Base-by-base conservation (phyloP, 2,888 invertebrate species). In the Unio delphinus region DNA sequence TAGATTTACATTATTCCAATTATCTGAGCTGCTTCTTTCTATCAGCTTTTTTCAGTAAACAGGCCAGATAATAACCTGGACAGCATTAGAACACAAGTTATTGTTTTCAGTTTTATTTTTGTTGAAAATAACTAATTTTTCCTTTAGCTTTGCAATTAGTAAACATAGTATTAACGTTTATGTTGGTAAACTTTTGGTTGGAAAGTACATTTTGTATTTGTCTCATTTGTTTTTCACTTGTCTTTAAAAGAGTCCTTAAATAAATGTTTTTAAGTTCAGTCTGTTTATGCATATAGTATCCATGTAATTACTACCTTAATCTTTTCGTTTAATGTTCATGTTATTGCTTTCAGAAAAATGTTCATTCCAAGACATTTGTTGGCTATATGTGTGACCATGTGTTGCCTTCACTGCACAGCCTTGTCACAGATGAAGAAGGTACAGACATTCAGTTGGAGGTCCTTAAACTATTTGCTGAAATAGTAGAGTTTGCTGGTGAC, bases 391-490 rank as follows among this genome's bases (percentile, higher is more conserved):
- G 96, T 90, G 93, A 95, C 71, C 93, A 96, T 92, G 94, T 97
- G 55, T 90, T 98, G 72, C 94, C 95, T 18, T 93, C 93, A 69
- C 70, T 91, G n/a, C 79, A 82, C 55, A 77, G 81, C 17, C 67
- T 86, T 57, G 79, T 80, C 8, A 79, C 80, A 65, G 80, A 82
- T 18, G 83, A 83, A 61, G 84, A 83, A 26, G 81, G 80, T 45
- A 76, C 75, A 8, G 87, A 88, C 70, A 72, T 92, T 59, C 94
- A 95, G 86, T 90, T 96, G 73, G 95, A 96, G 83, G 90, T 97
- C 66, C 91, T 98, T 34, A 95, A 96, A 90, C 93, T 95, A 75
- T 93, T 97, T 87, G 96, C 97, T 45, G 96, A 97, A 90, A 92
- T 97, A 81, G 93, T 94, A 63, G 93, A 94, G 73, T 93, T 94